A percentile compares a stretch with the other conserved stretches of the same genome.
phyloP scores from a whole-genome alignment of 30 jellyfish, hydroid and myxozoan species.

The Aurelia aurita complex sp. Pacific region DNA sequence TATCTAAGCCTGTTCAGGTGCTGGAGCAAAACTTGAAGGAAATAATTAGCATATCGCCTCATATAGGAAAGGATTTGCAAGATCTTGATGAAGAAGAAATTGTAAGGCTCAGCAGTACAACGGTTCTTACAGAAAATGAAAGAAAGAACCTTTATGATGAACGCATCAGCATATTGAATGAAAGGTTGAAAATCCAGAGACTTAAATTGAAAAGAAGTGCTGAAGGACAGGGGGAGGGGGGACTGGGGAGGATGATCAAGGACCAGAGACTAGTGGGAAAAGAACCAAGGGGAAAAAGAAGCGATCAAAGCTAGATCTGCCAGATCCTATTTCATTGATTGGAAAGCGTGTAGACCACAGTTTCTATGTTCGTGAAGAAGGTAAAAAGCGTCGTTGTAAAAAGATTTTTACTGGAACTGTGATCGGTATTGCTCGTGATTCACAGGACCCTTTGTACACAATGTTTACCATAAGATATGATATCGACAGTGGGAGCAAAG shows the following conservation, averaged over 20 bases:
- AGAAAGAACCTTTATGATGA: background rate
- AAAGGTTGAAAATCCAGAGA: background rate
- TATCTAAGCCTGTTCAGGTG: conserved; percentile 3
- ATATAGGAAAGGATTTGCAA: background rate
- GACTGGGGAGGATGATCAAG: background rate
- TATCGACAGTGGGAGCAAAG: conserved; percentile 5
- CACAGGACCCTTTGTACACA: conserved; percentile 26
- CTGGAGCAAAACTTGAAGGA: background rate
- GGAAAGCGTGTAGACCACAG: conserved; percentile 24
- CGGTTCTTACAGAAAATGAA: background rate
- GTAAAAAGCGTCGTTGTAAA: background rate
- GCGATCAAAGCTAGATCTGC: background rate
- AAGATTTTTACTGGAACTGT: conserved; percentile 3
- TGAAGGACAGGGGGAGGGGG: conserved; percentile 9
- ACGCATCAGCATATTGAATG: background rate
- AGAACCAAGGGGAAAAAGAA: conserved; percentile 3
- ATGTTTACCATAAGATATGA: conserved; percentile 9
- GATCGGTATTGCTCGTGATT: conserved; percentile 5
- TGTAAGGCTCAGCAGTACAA: background rate
- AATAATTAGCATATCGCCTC: background rate
- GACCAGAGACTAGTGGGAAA: no score
- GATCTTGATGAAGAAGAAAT: background rate
- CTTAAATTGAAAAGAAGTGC: background rate
- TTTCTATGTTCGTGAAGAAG: background rate
- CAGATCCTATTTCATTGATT: conserved; percentile 2